Evolutionary conservation across 2,113 vertebrate species (phyloP), one percentile per base, ranked within the genome.

Genomic region (Puntigrus tetrazona): DNA sequence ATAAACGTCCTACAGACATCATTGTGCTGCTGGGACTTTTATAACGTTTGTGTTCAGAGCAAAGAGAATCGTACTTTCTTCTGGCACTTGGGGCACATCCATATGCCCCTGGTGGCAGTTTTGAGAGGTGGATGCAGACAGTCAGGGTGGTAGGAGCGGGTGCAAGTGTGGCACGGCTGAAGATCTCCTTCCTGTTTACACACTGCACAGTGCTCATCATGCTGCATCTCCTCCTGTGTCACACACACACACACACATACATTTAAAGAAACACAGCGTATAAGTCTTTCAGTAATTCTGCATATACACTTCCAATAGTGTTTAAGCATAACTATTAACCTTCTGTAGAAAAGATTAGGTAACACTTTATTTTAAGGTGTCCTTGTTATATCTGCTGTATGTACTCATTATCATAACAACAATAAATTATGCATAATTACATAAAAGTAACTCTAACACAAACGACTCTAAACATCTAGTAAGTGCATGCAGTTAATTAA

Each of bases 81-180:
- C 92, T 99, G 98, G 94, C 98, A 99, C 94, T 95, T 98, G 90
- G 97, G 97, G 92, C 98, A 99, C 93, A 96, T 92, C 98, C 98
- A 99, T 81, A 95, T 63, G 6, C 97, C 97, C 87, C 96, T 95
- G 87, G 96, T 96, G 0, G 92, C 92, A 1, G 95, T 94, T 92
- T 94, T 97, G 84, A 97, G 95, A 0, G 96, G 96, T 0, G 97
- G 96, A 69, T 96, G 94, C 88, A 99, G 95, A 94, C 98, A 99
- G 93, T 91, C 92, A 86, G 96, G 95, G 93, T 99, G 97, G 93
- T 96, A 98, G 59, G 96, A 96, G 76, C 96, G 94, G 10, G 96
- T 92, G 90, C 98, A 99, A 0, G 94, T 94, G 84, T 97, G 94
- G 45, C 98, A 99, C 41, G 92, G 94, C 93, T 97, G 97, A 87